phyloP scores from a whole-genome alignment of 1,140 invertebrate species.

The Calliphora vicina region DNA sequence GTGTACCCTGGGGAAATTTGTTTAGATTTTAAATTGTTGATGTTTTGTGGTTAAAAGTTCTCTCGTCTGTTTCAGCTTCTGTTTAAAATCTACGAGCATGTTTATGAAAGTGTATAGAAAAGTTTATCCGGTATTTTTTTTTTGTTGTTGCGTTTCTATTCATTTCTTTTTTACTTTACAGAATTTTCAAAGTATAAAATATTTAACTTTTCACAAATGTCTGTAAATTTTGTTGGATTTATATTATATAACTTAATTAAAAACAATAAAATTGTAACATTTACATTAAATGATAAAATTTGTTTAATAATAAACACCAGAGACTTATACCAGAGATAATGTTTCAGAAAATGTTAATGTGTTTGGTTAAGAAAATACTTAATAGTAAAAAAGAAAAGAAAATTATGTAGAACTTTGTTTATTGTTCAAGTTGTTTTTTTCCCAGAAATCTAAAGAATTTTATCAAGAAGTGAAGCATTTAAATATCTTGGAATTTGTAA shows the following conservation, averaged over 20 bases:
- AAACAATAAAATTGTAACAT: neutral
- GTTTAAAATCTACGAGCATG: neutral
- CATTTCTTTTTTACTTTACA: too few species aligned
- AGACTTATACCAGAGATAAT: too few species aligned
- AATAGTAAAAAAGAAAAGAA: too few species aligned
- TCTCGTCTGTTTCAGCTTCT: neutral
- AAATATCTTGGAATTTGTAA: too few species aligned
- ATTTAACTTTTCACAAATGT: slow-evolving; percentile 21
- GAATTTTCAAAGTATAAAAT: neutral
- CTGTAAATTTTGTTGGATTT: neutral
- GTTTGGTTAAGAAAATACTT: too few species aligned
- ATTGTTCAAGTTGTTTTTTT: too few species aligned
- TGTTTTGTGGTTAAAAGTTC: slow-evolving; percentile 20
- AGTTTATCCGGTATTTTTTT: neutral
- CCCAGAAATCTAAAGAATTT: too few species aligned
- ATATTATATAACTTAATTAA: slow-evolving; percentile 31
- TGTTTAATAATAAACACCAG: too few species aligned
- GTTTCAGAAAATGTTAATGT: too few species aligned
- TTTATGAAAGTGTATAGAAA: neutral
- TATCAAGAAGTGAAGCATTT: too few species aligned
- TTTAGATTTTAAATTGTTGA: slow-evolving; percentile 35
- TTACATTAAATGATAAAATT: neutral
- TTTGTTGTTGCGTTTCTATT: neutral
- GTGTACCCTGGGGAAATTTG: slow-evolving; percentile 30
- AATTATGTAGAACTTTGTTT: too few species aligned